phyloP scores from a whole-genome alignment of 1,140 invertebrate genomes.

The Macrocentrus cingulum region DNA sequence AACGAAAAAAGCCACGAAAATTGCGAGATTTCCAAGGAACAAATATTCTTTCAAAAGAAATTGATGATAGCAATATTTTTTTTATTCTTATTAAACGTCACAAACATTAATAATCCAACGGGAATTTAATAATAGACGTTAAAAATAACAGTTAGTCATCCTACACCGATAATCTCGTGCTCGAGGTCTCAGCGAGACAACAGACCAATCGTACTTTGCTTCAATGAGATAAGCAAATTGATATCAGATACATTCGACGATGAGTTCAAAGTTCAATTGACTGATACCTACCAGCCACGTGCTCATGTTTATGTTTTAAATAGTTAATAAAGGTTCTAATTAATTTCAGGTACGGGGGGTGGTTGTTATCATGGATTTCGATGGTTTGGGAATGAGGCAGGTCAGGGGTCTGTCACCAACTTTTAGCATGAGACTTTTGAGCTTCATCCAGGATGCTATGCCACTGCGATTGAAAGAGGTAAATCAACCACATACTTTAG shows the following conservation, averaged over 20 bases:
- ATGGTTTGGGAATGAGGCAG: constrained; percentile 74
- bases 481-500: neutral
- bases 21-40: too few relatives aligned
- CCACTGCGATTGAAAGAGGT: constrained; percentile 82
- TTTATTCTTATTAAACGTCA: too few relatives aligned
- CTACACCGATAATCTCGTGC: constrained; percentile 9
- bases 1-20: too few relatives aligned
- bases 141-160: neutral
- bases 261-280: constrained; percentile 6
- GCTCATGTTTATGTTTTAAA: neutral
- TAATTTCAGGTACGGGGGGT: constrained; percentile 63
- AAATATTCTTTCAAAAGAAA: too few relatives aligned
- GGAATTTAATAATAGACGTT: too few relatives aligned
- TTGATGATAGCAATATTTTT: too few relatives aligned
- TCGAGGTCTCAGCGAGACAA: neutral
- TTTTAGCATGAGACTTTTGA: constrained; percentile 73
- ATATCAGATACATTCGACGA: neutral
- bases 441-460: constrained; percentile 86
- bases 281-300: neutral
- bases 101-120: too few relatives aligned
- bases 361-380: constrained; percentile 80
- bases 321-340: constrained; percentile 15
- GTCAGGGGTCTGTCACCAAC: constrained; percentile 69
- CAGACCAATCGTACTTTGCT: constrained; percentile 27
- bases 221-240: constrained; percentile 8